Base-by-base conservation (phyloP, 2,888 invertebrate species). In the Craniophora ligustri region DNA sequence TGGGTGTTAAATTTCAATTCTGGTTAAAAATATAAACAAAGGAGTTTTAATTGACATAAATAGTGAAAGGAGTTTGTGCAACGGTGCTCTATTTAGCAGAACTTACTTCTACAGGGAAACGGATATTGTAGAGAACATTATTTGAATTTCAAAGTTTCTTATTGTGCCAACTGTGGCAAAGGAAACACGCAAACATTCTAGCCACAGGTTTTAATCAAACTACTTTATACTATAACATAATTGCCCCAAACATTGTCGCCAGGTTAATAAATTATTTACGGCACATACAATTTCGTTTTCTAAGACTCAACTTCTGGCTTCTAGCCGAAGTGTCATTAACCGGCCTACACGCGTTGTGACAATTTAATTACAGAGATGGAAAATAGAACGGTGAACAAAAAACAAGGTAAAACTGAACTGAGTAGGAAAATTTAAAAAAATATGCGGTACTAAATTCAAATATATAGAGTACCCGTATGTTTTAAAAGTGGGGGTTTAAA, bases 51-150 rank as follows among this genome's bases (percentile, higher is more conserved):
- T 59, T 50, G 49, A n/a, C 5, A 23, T 4, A 15, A 11, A n/a
- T 8, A 53, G 67, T 62, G 59, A 74, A 74, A 71, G 72, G 71
- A 61, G 59, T 39, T 23, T 42, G 26, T 14, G 34, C 7, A 42
- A 41, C 35, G 6, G 11, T 30, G 15, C 10, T 59, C 21, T 35
- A 16, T 38, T 54, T 61, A 46, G 15, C 21, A 11, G 13, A 18
- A 13, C 11, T 36, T 19, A 40, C 34, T 39, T 18, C 13, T 26
- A 26, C 34, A 38, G n/a, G 36, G 14, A 45, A 28, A 46, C 44
- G 47, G 34, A 48, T 46, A n/a, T 35, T 26, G 5, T 5, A n/a
- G 26, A 26, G 26, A 26, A 26, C 5, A 3, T 2, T 23, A 45
- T 42, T 11, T 35, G 11, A 23, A 31, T 31, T 3, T 15, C 10